These are phyloP conservation scores for Psylliodes chrysocephalus DNA, from an alignment of 2,888 invertebrate species.

Conservation along the genomic window DNA sequence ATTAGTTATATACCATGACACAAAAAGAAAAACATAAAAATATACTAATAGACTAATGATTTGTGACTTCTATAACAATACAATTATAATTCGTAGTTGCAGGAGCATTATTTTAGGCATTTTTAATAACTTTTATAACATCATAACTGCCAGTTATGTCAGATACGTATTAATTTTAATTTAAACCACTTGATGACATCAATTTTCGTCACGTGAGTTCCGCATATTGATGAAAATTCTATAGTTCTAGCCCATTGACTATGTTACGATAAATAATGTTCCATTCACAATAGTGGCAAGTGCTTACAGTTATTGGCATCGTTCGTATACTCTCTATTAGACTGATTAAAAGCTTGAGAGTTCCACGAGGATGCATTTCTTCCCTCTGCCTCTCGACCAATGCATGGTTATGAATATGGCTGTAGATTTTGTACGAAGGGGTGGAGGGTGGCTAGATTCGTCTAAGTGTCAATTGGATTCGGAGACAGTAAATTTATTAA, in stretches of 20 bases:
- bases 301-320: slow-evolving; percentile 59
- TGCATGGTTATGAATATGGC: slow-evolving; percentile 56
- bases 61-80: too few species aligned
- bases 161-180: too few species aligned
- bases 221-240: too few species aligned
- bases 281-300: slow-evolving; percentile 45
- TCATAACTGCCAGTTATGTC: too few species aligned
- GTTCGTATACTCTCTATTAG: slow-evolving; percentile 60
- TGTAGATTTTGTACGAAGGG: slow-evolving; percentile 48
- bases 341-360: slow-evolving; percentile 58
- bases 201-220: too few species aligned
- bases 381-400: slow-evolving; percentile 29
- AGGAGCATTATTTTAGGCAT: too few species aligned
- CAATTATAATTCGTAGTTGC: too few species aligned
- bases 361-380: slow-evolving; percentile 44
- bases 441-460: slow-evolving; percentile 18
- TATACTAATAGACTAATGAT: too few species aligned
- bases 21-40: too few species aligned
- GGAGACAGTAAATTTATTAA: slow-evolving; percentile 50
- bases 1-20: too few species aligned
- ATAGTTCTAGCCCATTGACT: slow-evolving; percentile 19
- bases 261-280: slow-evolving; percentile 34
- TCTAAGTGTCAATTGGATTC: slow-evolving; percentile 42
- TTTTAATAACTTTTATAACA: too few species aligned
- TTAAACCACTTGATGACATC: too few species aligned